phyloP scores from a whole-genome alignment of 2,888 invertebrate species.

The Netelia fuscicornis region DNA sequence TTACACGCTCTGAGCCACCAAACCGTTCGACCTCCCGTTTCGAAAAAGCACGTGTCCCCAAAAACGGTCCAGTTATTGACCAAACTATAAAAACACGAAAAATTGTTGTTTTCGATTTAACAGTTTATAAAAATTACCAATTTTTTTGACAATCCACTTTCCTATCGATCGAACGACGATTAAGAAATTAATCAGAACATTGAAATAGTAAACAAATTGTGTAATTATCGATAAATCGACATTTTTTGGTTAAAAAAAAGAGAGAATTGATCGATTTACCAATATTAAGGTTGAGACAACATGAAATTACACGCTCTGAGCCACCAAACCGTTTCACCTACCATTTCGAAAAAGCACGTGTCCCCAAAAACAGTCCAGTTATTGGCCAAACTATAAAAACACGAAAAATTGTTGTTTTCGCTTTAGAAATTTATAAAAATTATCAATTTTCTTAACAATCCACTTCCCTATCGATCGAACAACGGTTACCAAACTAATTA shows the following conservation, averaged over 20 bases:
- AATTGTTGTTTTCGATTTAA: no score
- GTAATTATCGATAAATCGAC: no score
- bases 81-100: no score
- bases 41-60: neutral
- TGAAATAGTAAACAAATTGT: no score
- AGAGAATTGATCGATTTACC: no score
- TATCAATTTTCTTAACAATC: neutral
- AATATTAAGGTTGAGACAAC: conserved; percentile 35
- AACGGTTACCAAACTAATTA: no score
- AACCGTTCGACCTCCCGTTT: conserved; percentile 52
- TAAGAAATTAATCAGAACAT: no score
- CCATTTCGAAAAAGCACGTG: conserved; percentile 15
- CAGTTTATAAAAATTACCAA: no score
- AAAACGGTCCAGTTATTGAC: no score
- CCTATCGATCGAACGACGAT: no score
- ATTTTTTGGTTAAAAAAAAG: no score
- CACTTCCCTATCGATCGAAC: neutral
- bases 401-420: neutral
- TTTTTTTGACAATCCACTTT: no score
- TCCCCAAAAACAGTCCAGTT: conserved; percentile 13
- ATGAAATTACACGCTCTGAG: conserved; percentile 65
- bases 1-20: conserved; percentile 62
- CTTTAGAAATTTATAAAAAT: neutral
- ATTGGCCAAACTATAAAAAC: conserved; percentile 10
- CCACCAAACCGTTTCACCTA: conserved; percentile 52